Base-by-base conservation (phyloP, 2,113 vertebrate species). In the Harpagus bidentatus region DNA sequence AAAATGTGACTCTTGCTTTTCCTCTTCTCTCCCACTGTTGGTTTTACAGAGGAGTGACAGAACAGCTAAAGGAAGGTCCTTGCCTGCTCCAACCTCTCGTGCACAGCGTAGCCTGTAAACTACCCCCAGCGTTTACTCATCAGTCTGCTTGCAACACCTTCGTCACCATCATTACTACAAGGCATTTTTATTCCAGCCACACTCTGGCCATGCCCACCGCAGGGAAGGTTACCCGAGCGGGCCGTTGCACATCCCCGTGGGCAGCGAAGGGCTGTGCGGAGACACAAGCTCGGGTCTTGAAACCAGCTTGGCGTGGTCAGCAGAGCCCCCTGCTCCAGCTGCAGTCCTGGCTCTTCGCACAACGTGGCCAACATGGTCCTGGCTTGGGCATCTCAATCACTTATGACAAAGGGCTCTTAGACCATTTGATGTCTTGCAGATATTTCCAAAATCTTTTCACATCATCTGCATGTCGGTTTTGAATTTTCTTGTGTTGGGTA, bases 61-160 rank as follows among this genome's bases (percentile, higher is more conserved):
- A 31, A 17, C 5, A 18, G 45, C 53, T 7, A 5, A 11, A 34
- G 61, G 40, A 34, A 45, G 45, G 28, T 66, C 36, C 32, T 16
- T 5, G 7, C 29, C 56, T 17, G 34, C 40, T 34, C 56, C 36
- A 16, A 21, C 21, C 13, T 36, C 63, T 13, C 4, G 0, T 9
- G 42, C 3, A 9, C 48, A 6, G 34, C 2, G 16, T 32, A 62
- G 38, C 38, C 47, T 5, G 1, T 32, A 13, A 26, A 73, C 92
- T 52, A 55, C 73, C 73, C 48, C 5, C 66, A 61, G 58, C 78
- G 61, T n/a, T 77, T 85, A 56, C 63, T 62, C 62, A 72, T 19
- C 47, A 58, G 87, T 47, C 86, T 80, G 76, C 67, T 74, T 76
- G 72, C 80, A 86, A 79, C 82, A 63, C 62, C 56, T 76, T 72